Evolutionary conservation across 2,888 invertebrate species (phyloP).

Genomic region (Kryphioiulus occultus): DNA sequence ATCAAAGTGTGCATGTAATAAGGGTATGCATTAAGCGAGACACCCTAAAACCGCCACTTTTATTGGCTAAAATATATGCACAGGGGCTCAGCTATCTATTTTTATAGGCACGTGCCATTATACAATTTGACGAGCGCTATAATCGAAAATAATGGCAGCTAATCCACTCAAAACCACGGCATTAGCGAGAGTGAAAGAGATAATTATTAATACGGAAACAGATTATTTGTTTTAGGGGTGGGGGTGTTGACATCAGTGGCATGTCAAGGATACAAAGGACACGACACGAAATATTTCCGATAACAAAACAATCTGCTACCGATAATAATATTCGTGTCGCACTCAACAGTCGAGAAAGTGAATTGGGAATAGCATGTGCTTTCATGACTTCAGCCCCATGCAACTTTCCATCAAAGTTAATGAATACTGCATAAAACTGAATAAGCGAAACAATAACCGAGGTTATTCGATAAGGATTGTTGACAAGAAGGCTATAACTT

Average conservation of each 20-base stretch:
- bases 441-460: neutral
- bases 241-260: slow-evolving; percentile 1
- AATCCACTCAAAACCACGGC: slow-evolving; percentile 17
- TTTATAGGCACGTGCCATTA: slow-evolving; percentile 11
- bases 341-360: neutral
- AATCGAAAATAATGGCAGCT: slow-evolving; percentile 30
- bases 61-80: neutral
- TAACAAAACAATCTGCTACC: neutral
- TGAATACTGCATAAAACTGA: neutral
- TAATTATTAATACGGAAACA: slow-evolving; percentile 9
- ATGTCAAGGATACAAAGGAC: slow-evolving; percentile 1
- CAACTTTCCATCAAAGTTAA: neutral
- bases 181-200: slow-evolving; percentile 26
- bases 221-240: slow-evolving; percentile 25
- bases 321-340: neutral
- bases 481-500: no score
- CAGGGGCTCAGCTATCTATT: neutral
- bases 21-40: neutral
- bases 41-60: slow-evolving; percentile 1
- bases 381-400: neutral
- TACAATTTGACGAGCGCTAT: slow-evolving; percentile 20
- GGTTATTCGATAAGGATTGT: neutral
- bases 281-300: slow-evolving; percentile 1
- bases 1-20: slow-evolving; percentile 8
- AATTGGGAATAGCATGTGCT: neutral